These are phyloP conservation scores for Enoplosus armatus DNA, from an alignment of 2,797 vertebrate species.

Conservation along the genomic window DNA sequence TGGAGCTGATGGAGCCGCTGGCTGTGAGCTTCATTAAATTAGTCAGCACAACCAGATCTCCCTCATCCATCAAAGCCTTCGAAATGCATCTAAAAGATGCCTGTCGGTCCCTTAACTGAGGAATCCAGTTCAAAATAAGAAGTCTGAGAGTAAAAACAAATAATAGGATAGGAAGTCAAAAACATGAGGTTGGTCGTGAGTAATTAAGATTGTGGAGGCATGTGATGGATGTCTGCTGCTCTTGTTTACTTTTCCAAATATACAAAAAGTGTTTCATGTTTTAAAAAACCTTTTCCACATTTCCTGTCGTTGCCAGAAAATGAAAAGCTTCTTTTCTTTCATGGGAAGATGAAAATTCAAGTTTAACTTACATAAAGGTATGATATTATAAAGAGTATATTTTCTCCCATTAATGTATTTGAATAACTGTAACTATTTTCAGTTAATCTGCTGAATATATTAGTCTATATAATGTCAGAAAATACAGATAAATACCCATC, in stretches of 20 bases:
- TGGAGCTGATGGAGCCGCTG: constrained; percentile 62
- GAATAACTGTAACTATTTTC: not conserved
- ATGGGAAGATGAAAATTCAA: not conserved
- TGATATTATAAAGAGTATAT: not conserved
- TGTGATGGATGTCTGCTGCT: not conserved
- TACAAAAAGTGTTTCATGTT: not conserved
- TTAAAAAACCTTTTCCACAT: not conserved
- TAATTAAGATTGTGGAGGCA: not conserved
- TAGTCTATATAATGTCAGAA: not conserved
- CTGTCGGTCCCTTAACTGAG: constrained; percentile 8
- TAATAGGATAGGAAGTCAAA: not conserved
- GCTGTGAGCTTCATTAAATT: constrained; percentile 57
- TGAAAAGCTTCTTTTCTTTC: not conserved
- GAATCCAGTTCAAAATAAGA: constrained; percentile 5
- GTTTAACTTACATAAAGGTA: not conserved
- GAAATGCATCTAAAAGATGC: constrained; percentile 50
- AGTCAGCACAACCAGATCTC: constrained; percentile 53
- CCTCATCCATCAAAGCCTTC: constrained; percentile 51
- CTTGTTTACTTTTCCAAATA: not conserved
- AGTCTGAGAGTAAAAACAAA: not conserved
- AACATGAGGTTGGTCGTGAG: constrained; percentile 1
- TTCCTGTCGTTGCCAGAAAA: not conserved
- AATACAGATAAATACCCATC: not conserved
- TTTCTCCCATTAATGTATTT: not conserved
- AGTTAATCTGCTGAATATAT: not conserved